Conservation (phyloP, 2,888 invertebrate species). For the Pseudolycoriella hygida region DNA sequence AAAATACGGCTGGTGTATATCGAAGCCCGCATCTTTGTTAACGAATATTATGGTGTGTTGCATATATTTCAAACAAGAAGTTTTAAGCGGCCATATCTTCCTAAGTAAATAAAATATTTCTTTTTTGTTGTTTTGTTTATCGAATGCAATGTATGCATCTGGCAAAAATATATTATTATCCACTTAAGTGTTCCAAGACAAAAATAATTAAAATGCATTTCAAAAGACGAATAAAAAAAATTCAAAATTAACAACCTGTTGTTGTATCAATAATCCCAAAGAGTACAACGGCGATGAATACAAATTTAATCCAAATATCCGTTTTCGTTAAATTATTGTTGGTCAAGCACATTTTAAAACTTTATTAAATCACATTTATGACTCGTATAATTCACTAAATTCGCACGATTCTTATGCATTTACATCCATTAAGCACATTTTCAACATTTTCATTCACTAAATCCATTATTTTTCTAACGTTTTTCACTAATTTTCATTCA, state of each 20-base stretch:
- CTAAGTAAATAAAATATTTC: too few species aligned
- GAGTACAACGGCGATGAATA: background rate
- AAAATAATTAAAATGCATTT: too few species aligned
- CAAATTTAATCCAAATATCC: slow-evolving; percentile 1
- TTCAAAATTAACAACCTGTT: background rate
- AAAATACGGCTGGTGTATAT: too few species aligned
- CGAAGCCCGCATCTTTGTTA: too few species aligned
- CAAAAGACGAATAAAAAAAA: too few species aligned
- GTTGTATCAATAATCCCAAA: background rate
- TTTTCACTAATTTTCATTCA: background rate
- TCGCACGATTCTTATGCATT: background rate
- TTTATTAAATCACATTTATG: background rate
- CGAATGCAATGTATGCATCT: too few species aligned
- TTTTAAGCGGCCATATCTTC: too few species aligned
- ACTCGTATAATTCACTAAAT: background rate
- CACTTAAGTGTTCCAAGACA: too few species aligned
- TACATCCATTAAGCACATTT: background rate
- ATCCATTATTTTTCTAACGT: slow-evolving; percentile 1
- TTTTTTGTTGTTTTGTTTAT: too few species aligned
- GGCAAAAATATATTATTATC: too few species aligned
- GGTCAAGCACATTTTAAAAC: slow-evolving; percentile 1
- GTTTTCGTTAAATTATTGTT: background rate
- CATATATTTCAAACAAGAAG: too few species aligned
- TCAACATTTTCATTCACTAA: slow-evolving; percentile 1
- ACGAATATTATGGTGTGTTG: too few species aligned